Percentiles rank a stretch among this genome's conserved stretches.
These are phyloP conservation scores for Taeniopygia guttata DNA, from an alignment of 2,797 vertebrate genomes.

Conservation along the genomic window DNA sequence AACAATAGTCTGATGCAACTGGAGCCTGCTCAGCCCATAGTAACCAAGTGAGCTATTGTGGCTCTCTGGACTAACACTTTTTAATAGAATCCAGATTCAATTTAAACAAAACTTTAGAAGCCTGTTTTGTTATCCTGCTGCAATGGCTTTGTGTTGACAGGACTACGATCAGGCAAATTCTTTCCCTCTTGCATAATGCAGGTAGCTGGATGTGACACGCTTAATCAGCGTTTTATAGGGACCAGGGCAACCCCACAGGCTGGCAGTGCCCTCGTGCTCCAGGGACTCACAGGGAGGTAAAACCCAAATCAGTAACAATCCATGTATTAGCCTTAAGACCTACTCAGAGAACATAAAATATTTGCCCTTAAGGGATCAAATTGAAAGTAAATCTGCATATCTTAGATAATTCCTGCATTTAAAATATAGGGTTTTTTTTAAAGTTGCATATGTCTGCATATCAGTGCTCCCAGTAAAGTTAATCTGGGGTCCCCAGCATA, in stretches of 20 bases:
- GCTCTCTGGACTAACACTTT: background rate
- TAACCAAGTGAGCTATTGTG: constrained; percentile 7
- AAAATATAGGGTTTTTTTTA: fast-evolving
- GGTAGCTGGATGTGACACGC: background rate
- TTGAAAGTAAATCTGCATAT: background rate
- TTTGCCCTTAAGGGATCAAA: background rate
- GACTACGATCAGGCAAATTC: background rate
- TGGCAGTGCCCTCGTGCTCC: background rate
- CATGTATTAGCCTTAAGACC: background rate
- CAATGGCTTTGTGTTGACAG: constrained; percentile 46
- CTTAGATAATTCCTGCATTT: background rate
- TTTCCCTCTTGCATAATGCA: constrained; percentile 30
- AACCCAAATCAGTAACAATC: background rate
- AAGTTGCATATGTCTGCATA: background rate
- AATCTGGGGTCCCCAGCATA: background rate
- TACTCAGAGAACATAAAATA: background rate
- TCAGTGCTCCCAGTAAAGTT: background rate
- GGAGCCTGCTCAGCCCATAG: background rate
- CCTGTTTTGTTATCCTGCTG: background rate
- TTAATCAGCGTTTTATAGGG: background rate
- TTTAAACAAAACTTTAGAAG: constrained; percentile 16
- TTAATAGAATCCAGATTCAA: constrained; percentile 52
- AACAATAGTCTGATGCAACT: constrained; percentile 47
- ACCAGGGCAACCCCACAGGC: background rate
- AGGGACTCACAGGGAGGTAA: background rate